Conservation (phyloP, 2,888 invertebrate species). For the Eugnorisma glareosa region DNA sequence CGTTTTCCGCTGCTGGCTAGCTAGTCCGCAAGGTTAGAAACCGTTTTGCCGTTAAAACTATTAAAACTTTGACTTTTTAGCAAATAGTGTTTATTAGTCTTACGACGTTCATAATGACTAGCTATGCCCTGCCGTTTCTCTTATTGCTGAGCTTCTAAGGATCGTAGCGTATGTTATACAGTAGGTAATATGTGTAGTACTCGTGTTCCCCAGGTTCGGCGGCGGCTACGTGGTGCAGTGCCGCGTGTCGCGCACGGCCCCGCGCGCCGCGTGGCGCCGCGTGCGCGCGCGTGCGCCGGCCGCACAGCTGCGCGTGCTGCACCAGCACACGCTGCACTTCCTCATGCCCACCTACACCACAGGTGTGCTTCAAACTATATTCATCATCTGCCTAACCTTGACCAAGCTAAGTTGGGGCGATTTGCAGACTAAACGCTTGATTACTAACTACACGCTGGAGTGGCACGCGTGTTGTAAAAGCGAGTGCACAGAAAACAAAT, state of each 20-base stretch:
- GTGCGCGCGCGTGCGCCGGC: conserved; percentile 77
- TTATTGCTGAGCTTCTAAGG: neutral
- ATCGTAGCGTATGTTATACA: neutral
- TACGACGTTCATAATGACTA: neutral
- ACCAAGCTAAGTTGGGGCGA: neutral
- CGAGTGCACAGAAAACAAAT: neutral
- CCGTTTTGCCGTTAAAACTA: neutral
- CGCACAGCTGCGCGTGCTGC: conserved; percentile 83
- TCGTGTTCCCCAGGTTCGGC: conserved; percentile 80
- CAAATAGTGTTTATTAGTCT: neutral
- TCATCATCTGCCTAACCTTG: neutral
- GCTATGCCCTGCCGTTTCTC: neutral
- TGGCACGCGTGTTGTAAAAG: neutral
- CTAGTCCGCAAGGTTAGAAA: neutral
- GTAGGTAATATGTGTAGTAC: neutral
- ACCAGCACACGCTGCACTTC: conserved; percentile 85
- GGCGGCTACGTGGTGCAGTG: conserved; percentile 89
- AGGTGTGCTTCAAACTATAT: conserved; percentile 63
- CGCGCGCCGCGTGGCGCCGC: conserved; percentile 74
- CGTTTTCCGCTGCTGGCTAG: neutral
- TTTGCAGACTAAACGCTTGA: neutral
- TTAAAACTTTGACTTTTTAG: neutral
- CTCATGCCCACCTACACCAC: conserved; percentile 79
- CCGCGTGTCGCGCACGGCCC: conserved; percentile 69
- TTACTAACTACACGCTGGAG: neutral